phyloP scores from a whole-genome alignment of 64 coral and sea anemone species.

The Pachyseris speciosa region DNA sequence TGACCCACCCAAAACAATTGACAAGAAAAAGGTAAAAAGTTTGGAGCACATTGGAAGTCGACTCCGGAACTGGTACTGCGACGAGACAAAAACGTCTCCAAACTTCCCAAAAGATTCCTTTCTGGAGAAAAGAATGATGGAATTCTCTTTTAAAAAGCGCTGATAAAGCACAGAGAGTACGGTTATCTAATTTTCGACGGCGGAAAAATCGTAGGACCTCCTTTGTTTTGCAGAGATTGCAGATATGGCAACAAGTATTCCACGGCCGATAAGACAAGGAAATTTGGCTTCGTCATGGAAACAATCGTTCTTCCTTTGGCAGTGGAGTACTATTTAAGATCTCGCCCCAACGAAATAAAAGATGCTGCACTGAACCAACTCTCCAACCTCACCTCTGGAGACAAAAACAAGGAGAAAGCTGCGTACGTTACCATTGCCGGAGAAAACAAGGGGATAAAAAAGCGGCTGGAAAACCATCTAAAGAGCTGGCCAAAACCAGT shows the following conservation, averaged over 20 bases:
- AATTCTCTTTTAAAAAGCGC: background rate
- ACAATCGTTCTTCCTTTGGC: conserved; percentile 38
- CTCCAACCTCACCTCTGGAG: background rate
- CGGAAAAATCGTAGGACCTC: background rate
- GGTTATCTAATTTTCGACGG: background rate
- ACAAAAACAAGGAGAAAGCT: background rate
- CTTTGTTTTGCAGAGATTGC: conserved; percentile 14
- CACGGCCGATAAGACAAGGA: background rate
- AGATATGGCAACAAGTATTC: background rate
- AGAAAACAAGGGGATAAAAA: background rate
- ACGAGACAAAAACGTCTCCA: background rate
- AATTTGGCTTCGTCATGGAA: conserved; percentile 6
- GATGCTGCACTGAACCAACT: background rate
- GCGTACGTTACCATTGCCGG: background rate
- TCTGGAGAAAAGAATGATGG: conserved; percentile 18
- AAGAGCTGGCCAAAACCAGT: background rate
- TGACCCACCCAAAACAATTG: background rate
- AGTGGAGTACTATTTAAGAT: conserved; percentile 16
- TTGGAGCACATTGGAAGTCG: background rate
- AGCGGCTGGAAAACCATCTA: background rate
- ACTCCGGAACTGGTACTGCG: conserved; percentile 33
- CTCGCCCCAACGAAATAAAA: background rate
- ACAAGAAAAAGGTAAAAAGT: background rate
- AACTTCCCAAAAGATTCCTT: background rate
- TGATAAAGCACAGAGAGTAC: background rate